A percentile compares a stretch with the other conserved stretches of the same genome.
Conservation (phyloP, 2,113 vertebrate genomes). For the Archocentrus centrarchus region DNA sequence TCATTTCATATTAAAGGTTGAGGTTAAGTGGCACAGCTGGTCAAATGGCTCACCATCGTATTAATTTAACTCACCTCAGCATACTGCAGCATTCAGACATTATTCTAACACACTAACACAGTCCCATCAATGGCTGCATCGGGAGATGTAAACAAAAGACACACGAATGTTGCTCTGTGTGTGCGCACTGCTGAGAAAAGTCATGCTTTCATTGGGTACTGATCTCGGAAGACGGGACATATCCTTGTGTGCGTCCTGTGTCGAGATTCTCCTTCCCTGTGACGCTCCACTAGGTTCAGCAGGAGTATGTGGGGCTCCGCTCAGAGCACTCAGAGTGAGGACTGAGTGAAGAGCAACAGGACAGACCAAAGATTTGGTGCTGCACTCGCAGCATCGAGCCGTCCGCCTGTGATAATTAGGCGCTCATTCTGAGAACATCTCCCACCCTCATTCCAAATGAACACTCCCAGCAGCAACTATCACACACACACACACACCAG, state of each 20-base stretch:
- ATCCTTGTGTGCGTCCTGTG: background rate
- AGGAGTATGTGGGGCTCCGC: background rate
- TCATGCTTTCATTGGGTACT: background rate
- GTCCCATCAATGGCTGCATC: background rate
- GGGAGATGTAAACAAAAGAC: background rate
- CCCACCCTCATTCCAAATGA: too few species aligned
- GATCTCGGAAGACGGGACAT: background rate
- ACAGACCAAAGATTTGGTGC: background rate
- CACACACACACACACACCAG: too few species aligned
- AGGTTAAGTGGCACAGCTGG: background rate
- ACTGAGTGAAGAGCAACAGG: background rate
- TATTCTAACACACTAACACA: background rate
- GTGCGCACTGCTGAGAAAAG: too few species aligned
- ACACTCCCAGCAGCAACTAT: too few species aligned
- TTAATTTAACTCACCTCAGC: background rate
- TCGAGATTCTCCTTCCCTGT: background rate
- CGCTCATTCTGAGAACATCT: too few species aligned
- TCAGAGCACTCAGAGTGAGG: background rate
- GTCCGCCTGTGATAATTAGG: too few species aligned
- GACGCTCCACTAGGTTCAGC: background rate
- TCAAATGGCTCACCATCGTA: background rate
- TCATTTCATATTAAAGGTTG: background rate
- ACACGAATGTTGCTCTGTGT: background rate
- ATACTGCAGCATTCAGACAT: background rate
- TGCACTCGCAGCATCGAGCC: background rate